Evolutionary conservation across 2,797 vertebrate genomes (phyloP).

Genomic region (Taeniopygia guttata): DNA sequence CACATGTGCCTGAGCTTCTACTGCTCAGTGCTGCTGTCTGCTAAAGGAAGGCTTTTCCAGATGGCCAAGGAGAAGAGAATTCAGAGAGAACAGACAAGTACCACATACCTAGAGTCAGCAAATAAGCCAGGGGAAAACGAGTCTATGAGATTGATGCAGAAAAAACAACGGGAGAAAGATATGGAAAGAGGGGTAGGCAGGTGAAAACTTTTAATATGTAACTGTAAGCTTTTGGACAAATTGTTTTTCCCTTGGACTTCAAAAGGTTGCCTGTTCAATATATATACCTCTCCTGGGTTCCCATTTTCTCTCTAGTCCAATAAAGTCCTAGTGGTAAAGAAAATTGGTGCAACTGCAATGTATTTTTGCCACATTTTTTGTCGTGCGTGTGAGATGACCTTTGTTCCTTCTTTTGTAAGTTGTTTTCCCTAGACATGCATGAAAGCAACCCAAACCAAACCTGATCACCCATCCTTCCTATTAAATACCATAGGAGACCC

Average conservation of each 20-base stretch:
- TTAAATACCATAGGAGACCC: fast-evolving
- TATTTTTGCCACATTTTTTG: neutral
- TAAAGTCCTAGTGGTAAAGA: neutral
- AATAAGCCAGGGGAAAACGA: neutral
- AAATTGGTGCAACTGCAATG: neutral
- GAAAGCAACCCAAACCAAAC: neutral
- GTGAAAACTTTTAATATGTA: neutral
- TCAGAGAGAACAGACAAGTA: neutral
- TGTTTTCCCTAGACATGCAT: fast-evolving
- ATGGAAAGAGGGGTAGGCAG: neutral
- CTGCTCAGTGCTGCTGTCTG: neutral
- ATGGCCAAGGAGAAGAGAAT: neutral
- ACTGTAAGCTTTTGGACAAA: neutral
- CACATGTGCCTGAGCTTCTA: fast-evolving
- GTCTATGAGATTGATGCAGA: neutral
- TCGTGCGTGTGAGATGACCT: fast-evolving
- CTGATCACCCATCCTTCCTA: neutral
- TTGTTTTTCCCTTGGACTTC: neutral
- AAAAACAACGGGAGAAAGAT: neutral
- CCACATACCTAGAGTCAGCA: neutral
- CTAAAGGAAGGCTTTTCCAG: neutral
- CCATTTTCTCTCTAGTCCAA: neutral
- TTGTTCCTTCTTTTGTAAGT: neutral
- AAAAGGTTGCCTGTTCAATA: neutral
- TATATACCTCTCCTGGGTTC: neutral